A percentile compares a stretch with the other conserved stretches of the same genome.
phyloP scores from a whole-genome alignment of 2,113 vertebrate genomes.

The Rhipidura dahli region DNA sequence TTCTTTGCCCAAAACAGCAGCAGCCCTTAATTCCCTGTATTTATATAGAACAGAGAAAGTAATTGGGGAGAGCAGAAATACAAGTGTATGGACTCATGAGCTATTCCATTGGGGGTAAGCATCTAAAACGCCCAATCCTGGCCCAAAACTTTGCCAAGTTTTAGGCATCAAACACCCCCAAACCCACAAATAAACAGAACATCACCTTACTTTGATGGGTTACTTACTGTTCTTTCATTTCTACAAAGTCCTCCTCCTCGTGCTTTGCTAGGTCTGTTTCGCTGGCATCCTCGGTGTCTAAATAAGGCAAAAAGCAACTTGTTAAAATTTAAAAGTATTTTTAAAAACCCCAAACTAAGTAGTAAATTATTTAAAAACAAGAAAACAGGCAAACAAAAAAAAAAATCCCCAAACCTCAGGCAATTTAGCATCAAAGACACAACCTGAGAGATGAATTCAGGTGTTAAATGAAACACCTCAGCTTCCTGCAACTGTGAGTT shows the following conservation, averaged over 20 bases:
- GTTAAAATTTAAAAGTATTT: not conserved
- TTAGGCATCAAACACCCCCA: not conserved
- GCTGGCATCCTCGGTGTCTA: constrained; percentile 98
- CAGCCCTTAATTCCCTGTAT: not conserved
- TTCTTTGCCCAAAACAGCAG: not conserved
- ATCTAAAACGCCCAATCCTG: not conserved
- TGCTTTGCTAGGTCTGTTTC: constrained; percentile 97
- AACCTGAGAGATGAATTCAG: not conserved
- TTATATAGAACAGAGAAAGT: not conserved
- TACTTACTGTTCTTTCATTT: constrained; percentile 98
- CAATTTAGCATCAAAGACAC: not conserved
- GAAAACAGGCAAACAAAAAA: not conserved
- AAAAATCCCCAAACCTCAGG: not conserved
- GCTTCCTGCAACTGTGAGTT: not conserved
- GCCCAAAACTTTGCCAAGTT: not conserved
- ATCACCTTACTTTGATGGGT: not conserved
- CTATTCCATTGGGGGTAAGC: not conserved
- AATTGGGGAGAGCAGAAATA: not conserved
- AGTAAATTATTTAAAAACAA: not conserved
- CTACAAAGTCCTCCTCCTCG: constrained; percentile 94
- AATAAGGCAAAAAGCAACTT: not conserved
- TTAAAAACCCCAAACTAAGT: not conserved
- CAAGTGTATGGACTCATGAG: not conserved
- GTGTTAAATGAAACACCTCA: not conserved
- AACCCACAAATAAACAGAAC: not conserved